Evolutionary conservation across 2,797 vertebrate genomes (phyloP), one percentile per base, ranked within the genome.

Genomic region (Cirrhinus mrigala): DNA sequence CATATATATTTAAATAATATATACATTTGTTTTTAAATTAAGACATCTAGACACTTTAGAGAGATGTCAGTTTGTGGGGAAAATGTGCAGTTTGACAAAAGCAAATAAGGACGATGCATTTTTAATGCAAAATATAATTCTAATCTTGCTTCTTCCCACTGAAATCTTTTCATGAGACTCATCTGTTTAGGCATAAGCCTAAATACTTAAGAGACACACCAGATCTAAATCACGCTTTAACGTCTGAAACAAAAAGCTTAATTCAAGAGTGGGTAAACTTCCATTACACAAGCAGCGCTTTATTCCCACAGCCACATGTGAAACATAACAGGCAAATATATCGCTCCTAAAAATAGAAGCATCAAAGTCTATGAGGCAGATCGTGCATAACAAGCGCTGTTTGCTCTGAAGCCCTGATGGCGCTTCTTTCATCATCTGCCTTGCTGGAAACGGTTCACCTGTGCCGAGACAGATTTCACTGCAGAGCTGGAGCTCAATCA

Each of bases 391-490:
- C 27, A 29, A 80, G 60, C 37, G 1, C 37, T 60, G 76, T 54
- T 78, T 77, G 75, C 44, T 79, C 78, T 79, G 77, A 64, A 64
- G 77, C 60, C 58, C 73, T 54, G 73, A 54, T 75, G 73, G 50
- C 3, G n/a, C 44, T 66, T 79, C 77, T 66, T 80, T 80, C 60
- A 80, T 80, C 78, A 80, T 68, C 78, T 48, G 52, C 75, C 75
- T 56, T 15, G 75, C 75, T 79, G 76, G 76, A 62, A 79, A 62
- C 56, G 3, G 60, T 68, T 80, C 78, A 80, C 60, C 76, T 78
- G 76, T 16, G n/a, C 56, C 14, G 18, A 48, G n/a, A 80, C 24
- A 64, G 8, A 64, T 60, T 68, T 79, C 40, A 80, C 78, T 50
- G 66, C 50, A 71, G 80, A 71, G 68, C 50, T 27, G 29, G 48